phyloP scores from a whole-genome alignment of 2,797 vertebrate species.

The Gymnodraco acuticeps region DNA sequence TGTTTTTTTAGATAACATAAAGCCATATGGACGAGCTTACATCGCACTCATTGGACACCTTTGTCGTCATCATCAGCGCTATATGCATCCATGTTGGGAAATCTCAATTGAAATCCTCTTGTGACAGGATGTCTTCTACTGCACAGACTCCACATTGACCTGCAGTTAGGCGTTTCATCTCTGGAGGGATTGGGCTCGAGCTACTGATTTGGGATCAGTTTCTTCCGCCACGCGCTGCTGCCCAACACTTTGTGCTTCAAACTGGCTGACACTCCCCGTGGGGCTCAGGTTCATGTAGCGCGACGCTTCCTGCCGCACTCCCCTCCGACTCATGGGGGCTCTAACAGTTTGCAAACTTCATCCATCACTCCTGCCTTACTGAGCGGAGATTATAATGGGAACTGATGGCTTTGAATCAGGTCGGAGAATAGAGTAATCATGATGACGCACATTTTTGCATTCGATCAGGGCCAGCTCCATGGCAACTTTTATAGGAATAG shows the following conservation, averaged over 20 bases:
- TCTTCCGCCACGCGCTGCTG: conserved; percentile 39
- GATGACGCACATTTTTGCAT: conserved; percentile 13
- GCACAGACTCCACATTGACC: neutral
- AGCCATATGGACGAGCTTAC: neutral
- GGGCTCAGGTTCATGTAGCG: conserved; percentile 24
- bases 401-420: conserved; percentile 24
- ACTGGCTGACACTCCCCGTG: conserved; percentile 39
- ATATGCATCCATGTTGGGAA: neutral
- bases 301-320: conserved; percentile 22
- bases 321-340: neutral
- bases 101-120: neutral
- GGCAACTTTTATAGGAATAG: conserved; percentile 5
- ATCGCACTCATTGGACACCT: conserved; percentile 4
- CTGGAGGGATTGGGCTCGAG: neutral
- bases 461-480: conserved; percentile 3
- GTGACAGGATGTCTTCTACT: neutral
- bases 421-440: neutral
- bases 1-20: neutral
- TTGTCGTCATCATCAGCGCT: neutral
- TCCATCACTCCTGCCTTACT: conserved; percentile 7
- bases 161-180: conserved; percentile 2
- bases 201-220: conserved; percentile 63
- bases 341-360: conserved; percentile 13
- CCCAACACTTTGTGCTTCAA: conserved; percentile 33
- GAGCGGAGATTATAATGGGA: conserved; percentile 5